Evolutionary conservation across 2,888 invertebrate genomes (phyloP).

Genomic region (Herminia tarsipennalis): DNA sequence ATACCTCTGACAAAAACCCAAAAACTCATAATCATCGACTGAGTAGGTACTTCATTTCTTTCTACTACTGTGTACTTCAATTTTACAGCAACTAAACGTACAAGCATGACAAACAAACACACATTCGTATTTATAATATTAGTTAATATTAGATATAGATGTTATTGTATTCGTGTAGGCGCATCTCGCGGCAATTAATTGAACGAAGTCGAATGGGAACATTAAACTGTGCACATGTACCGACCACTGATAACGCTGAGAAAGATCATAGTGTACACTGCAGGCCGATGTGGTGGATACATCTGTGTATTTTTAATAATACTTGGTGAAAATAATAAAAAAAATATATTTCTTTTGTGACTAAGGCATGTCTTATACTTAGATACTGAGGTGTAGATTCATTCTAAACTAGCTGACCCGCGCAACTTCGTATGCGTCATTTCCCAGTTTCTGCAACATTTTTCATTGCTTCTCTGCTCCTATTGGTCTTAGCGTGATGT

Average conservation of each 20-base stretch:
- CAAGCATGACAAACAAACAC: neutral
- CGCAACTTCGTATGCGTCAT: no score
- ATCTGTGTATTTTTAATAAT: neutral
- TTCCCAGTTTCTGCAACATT: no score
- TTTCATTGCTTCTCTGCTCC: no score
- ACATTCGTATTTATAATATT: neutral
- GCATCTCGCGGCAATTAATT: slow-evolving; percentile 68
- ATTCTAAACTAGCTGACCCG: no score
- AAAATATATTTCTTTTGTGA: neutral
- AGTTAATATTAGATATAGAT: neutral
- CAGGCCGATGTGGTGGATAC: slow-evolving; percentile 27
- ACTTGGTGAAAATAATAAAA: neutral
- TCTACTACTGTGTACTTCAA: neutral
- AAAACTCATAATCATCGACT: no score
- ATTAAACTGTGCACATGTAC: slow-evolving; percentile 82
- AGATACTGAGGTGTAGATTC: no score
- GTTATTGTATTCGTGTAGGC: slow-evolving; percentile 7
- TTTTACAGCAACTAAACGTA: neutral
- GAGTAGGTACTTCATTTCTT: neutral
- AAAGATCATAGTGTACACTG: slow-evolving; percentile 66
- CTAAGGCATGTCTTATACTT: neutral
- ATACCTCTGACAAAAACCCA: no score
- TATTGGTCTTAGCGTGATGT: no score
- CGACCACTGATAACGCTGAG: slow-evolving; percentile 77
- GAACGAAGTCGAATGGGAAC: slow-evolving; percentile 73